Evolutionary conservation across 2,888 invertebrate genomes (phyloP), one percentile per base, ranked within the genome.

Genomic region (Chrysina gloriosa): DNA sequence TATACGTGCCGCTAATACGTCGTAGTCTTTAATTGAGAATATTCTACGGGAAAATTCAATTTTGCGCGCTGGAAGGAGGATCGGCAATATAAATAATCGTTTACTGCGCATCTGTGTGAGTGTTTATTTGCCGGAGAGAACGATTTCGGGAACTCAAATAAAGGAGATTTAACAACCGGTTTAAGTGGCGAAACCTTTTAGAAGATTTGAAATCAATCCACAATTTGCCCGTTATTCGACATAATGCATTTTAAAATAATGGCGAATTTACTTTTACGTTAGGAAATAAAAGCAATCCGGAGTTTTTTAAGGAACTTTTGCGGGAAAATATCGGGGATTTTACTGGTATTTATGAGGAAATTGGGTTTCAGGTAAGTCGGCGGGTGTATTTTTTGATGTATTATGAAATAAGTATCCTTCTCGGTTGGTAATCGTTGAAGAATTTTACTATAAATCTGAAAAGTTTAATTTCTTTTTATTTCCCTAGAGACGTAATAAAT

Each of bases 11-110:
- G 54, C 19, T 54, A 54, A 54, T 54, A 34, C 34, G 34, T 27
- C 3, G 31, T 31, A 61, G 42, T 29, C 42, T 61, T 61, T 61
- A 61, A 61, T 61, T 61, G 58, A 27, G 58, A 42, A 61, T 45
- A 61, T 61, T 61, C 58, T 61, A 45, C 16, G 16, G 58, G 58
- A 29, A 61, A 61, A 61, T 61, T 61, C 29, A 61, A 61, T 61
- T 61, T 61, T 42, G 25, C 58, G n/a, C n/a, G 58, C 27, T 42
- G 29, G 16, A 42, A 39, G 58, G 58, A 61, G 29, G 42, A 45
- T 29, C 27, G 6, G 14, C 1, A 42, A n/a, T 11, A 25, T 61
- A 61, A 42, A 61, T 61, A 45, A 61, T 29, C 58, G 42, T 27
- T 21, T 25, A n/a, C 42, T 14, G 9, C 7, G 25, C 39, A 2